Base-by-base conservation (phyloP, 2,888 invertebrate genomes). In the Hetaerina titia region DNA sequence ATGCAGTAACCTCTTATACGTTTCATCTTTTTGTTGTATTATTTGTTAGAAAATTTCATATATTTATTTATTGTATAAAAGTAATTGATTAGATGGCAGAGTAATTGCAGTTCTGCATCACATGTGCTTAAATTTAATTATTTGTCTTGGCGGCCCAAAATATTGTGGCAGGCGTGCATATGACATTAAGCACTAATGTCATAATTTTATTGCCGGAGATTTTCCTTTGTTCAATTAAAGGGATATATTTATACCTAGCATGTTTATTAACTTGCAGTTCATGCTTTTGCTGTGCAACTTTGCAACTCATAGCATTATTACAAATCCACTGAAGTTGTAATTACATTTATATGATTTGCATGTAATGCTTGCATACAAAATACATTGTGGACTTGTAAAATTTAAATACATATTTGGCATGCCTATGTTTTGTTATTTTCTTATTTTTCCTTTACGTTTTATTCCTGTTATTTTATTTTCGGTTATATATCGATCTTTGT, bases 331-430 rank as follows among this genome's bases (percentile, higher is more conserved):
- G 19, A 9, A 11, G 74, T 56, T 74, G 56, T 92, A 57, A 13
- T 74, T 5, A 92, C 45, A 31, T 31, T 17, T 88, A 2, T 64
- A 64, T 64, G 15, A 64, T 90, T 64, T 90, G 90, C 90, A 90
- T 63, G 92, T 92, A 45, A 56, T 92, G 92, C 92, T 56, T 92
- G 64, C 63, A 56, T 31, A 89, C 1, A 81, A 57, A 56, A n/a
- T 60, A 31, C 22, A 74, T 22, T 69, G 45, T 69, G 56, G 92
- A 56, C 56, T 64, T 69, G 56, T 19, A 56, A 92, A 64, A 74
- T 45, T 56, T 90, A 45, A 90, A 90, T 90, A 92, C n/a, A 92
- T 69, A 69, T 45, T 64, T 92, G 56, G 92, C 92, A 92, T 92
- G 92, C 69, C 69, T 64, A 69, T 56, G 69, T 69, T 92, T 92